phyloP scores from a whole-genome alignment of 1,140 invertebrate species.

The Drosophila pallidifrons region DNA sequence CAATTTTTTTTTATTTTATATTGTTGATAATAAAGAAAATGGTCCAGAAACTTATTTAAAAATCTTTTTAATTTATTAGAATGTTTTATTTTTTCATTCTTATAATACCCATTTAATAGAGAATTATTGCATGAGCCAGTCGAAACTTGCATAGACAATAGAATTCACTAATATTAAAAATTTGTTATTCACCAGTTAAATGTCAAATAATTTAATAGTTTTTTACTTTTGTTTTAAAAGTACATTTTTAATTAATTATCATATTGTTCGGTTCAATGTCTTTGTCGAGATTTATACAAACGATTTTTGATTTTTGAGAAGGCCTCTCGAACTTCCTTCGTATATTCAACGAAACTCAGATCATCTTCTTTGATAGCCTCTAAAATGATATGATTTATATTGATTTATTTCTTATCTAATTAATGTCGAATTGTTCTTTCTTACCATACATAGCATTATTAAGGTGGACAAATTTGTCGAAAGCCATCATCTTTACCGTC shows the following conservation, averaged over 20 bases:
- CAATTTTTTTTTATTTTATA: no score
- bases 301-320: neutral
- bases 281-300: neutral
- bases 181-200: no score
- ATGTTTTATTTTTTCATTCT: no score
- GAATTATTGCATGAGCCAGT: no score
- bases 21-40: no score
- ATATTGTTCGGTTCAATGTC: neutral
- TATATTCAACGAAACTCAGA: neutral
- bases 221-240: neutral
- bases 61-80: no score
- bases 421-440: neutral
- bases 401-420: neutral
- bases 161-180: no score
- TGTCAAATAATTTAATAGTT: no score
- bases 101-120: no score
- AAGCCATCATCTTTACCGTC: neutral
- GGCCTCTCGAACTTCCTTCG: neutral
- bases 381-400: neutral
- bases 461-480: constrained; percentile 1
- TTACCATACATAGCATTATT: neutral
- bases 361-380: neutral
- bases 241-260: neutral
- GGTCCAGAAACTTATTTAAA: no score
- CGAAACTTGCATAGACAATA: no score